Base-by-base conservation (phyloP, 1,140 invertebrate species). In the Cydia amplana region DNA sequence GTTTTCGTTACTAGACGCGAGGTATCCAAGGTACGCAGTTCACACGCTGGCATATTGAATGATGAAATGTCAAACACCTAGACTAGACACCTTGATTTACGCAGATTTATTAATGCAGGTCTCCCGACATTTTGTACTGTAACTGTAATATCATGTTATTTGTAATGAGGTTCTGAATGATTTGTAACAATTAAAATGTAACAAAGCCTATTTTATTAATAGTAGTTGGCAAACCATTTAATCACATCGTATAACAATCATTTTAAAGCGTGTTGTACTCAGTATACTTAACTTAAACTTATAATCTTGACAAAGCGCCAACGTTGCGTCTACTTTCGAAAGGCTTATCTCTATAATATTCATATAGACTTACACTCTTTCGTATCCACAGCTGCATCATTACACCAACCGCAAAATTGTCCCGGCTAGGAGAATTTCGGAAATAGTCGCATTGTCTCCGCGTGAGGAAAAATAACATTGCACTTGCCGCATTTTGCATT, bases 401-500 rank as follows among this genome's bases (percentile, higher is more conserved):
- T 23, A 60, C 43, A 36, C 65, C 28, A 18, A 70, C 65, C 65
- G 65, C 28, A 36, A 70, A 36, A 70, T 70, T 70, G 65, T 70
- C 28, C 5, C 28, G 3, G 20, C 55, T 23, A 60, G 5, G 65
- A 36, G 16, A 40, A 16, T 40, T 36, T 70, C 65, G n/a, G 28
- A 36, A 70, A 70, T 18, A 9, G 32, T 40, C 14, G n/a, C 32
- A 18, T 18, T 36, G 65, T 40, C 28, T 18, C 65, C 16, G 25
- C n/a, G 14, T 70, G 23, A 40, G 32, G 16, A 36, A 70, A 70
- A 70, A 70, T 70, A 70, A 70, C 65, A 70, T 70, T 70, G 65
- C 65, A 70, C 65, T 70, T 70, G 28, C 65, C n/a, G 65, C 32
- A 60, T 60, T 60, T 60, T 70, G 65, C 65, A 70, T 70, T 70